Conservation (phyloP, 2,888 invertebrate genomes). For the Campoplex nolae region DNA sequence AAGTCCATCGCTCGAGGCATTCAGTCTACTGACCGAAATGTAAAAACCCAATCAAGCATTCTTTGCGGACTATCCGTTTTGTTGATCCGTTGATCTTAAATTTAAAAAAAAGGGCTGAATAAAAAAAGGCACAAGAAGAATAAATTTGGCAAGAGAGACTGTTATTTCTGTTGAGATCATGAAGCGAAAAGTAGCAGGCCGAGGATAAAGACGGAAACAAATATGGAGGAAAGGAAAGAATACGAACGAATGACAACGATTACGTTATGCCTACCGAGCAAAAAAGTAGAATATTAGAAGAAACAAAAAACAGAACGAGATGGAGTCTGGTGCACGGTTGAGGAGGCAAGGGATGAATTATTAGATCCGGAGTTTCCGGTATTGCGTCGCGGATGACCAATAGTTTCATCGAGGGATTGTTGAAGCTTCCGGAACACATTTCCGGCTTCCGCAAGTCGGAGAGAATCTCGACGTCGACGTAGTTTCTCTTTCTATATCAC, state of each 20-base stretch:
- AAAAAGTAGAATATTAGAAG: slow-evolving; percentile 50
- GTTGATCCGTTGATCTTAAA: slow-evolving; percentile 40
- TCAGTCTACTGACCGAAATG: slow-evolving; percentile 45
- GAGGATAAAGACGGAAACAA: slow-evolving; percentile 16
- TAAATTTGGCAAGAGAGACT: slow-evolving; percentile 18
- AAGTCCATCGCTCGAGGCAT: slow-evolving; percentile 10
- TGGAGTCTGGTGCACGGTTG: slow-evolving; percentile 70
- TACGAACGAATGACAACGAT: slow-evolving; percentile 54
- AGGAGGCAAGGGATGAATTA: slow-evolving; percentile 82
- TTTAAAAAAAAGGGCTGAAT: background rate
- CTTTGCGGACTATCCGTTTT: slow-evolving; percentile 19
- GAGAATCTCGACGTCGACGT: slow-evolving; percentile 72
- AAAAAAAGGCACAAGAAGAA: background rate
- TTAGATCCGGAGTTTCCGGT: slow-evolving; percentile 84
- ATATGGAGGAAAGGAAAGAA: slow-evolving; percentile 10
- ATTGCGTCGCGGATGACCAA: slow-evolving; percentile 84
- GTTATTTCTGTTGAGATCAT: slow-evolving; percentile 32
- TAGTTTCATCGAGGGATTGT: slow-evolving; percentile 85
- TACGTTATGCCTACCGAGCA: slow-evolving; percentile 46
- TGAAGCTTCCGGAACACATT: slow-evolving; percentile 85
- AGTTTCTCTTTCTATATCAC: slow-evolving; percentile 63
- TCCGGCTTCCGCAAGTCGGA: slow-evolving; percentile 83
- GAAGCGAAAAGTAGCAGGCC: slow-evolving; percentile 21
- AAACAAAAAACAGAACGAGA: slow-evolving; percentile 62
- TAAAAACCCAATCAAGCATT: slow-evolving; percentile 31